Conservation (phyloP, 2,888 invertebrate genomes). For the Linnaemya vulpina region DNA sequence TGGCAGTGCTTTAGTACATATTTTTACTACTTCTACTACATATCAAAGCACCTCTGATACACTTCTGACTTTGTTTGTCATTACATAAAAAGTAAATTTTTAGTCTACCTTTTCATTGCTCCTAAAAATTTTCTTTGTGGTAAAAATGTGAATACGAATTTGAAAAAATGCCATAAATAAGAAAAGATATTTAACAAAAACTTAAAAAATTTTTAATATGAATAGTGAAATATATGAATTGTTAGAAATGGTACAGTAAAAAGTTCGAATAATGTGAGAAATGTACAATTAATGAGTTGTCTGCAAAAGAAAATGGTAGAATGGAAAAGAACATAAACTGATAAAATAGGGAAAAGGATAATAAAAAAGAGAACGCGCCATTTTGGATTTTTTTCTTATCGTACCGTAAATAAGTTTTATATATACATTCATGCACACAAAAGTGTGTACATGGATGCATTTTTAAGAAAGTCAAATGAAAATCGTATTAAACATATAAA, state of each 20-base stretch:
- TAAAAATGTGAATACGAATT: constrained; percentile 54
- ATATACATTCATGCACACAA: too few relatives aligned
- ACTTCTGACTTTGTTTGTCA: constrained; percentile 45
- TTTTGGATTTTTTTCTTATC: constrained; percentile 73
- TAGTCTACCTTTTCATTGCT: constrained; percentile 64
- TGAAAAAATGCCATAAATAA: constrained; percentile 46
- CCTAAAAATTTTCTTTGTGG: constrained; percentile 57
- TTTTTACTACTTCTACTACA: neutral
- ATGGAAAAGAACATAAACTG: constrained; percentile 37
- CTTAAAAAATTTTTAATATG: neutral
- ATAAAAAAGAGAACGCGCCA: constrained; percentile 73
- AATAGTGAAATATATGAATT: constrained; percentile 12
- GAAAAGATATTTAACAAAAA: constrained; percentile 14
- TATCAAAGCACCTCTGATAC: constrained; percentile 6
- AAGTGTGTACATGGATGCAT: neutral
- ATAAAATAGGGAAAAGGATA: constrained; percentile 45
- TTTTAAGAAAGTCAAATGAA: neutral
- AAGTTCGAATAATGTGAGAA: neutral
- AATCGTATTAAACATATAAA: neutral
- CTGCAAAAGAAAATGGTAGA: constrained; percentile 42
- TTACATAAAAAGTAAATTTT: constrained; percentile 69
- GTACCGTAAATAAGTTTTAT: constrained; percentile 19
- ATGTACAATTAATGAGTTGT: constrained; percentile 11
- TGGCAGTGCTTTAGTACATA: neutral
- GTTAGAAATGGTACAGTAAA: neutral